These are phyloP conservation scores for Elgaria multicarinata DNA, from an alignment of 2,113 vertebrate species.

Conservation along the genomic window DNA sequence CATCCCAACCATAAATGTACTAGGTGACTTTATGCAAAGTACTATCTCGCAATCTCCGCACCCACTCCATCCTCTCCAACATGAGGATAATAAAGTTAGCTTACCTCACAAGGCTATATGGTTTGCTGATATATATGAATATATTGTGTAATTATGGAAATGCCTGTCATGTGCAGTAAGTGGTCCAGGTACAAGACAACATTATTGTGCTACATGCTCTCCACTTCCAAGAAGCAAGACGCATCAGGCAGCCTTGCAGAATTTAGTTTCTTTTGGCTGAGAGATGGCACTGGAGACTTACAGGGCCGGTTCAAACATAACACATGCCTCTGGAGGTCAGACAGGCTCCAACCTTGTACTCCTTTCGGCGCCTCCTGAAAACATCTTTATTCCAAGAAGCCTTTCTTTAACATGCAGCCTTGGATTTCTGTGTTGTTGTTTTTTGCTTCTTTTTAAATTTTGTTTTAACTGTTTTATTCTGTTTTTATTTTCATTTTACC, in stretches of 20 bases:
- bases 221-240: not conserved
- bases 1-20: not conserved
- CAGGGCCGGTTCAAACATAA: too few relatives aligned
- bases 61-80: not conserved
- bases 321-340: too few relatives aligned
- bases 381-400: too few relatives aligned
- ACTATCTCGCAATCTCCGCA: not conserved
- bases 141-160: not conserved
- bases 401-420: too few relatives aligned
- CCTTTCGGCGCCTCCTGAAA: too few relatives aligned
- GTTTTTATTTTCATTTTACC: too few relatives aligned
- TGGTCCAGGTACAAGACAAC: too few relatives aligned
- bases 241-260: not conserved
- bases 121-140: not conserved
- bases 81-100: not conserved
- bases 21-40: not conserved
- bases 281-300: not conserved
- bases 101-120: not conserved
- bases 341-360: too few relatives aligned
- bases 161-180: too few relatives aligned
- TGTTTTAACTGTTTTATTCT: too few relatives aligned
- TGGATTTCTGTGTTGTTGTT: too few relatives aligned
- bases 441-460: too few relatives aligned
- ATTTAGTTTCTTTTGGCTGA: not conserved
- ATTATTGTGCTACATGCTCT: not conserved